Evolutionary conservation across 2,888 invertebrate genomes (phyloP).

Genomic region (Siphlonurus alternatus): DNA sequence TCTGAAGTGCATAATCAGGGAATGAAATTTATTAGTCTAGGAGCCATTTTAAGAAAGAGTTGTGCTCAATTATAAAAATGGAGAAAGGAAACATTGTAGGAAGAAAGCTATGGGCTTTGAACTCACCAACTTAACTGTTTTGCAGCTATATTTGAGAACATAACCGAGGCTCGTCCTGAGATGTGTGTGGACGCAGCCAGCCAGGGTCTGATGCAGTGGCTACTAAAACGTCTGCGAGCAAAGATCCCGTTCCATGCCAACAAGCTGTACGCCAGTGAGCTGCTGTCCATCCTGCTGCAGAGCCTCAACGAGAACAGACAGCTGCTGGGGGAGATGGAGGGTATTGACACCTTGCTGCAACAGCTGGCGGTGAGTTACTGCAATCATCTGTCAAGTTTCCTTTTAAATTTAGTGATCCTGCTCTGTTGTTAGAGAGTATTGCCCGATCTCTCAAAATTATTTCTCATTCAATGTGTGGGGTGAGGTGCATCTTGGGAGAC

Average conservation of each 20-base stretch:
- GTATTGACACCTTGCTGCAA: conserved; percentile 89
- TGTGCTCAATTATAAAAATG: too few species aligned
- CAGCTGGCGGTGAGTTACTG: conserved; percentile 59
- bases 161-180: conserved; percentile 78
- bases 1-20: background rate
- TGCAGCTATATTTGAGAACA: conserved; percentile 81
- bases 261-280: conserved; percentile 90
- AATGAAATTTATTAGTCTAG: conserved; percentile 5
- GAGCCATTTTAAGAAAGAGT: too few species aligned
- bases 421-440: too few species aligned
- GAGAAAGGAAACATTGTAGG: too few species aligned
- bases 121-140: conserved; percentile 16
- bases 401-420: background rate
- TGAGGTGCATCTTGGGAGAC: too few species aligned
- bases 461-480: too few species aligned
- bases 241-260: conserved; percentile 89
- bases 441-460: too few species aligned
- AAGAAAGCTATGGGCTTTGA: too few species aligned
- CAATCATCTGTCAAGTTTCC: background rate
- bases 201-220: conserved; percentile 82
- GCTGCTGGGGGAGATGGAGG: conserved; percentile 78
- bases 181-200: conserved; percentile 71
- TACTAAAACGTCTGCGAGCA: conserved; percentile 73
- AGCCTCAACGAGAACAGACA: conserved; percentile 67
- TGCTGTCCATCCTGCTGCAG: conserved; percentile 88